A percentile compares a stretch with the other conserved stretches of the same genome.
phyloP scores from a whole-genome alignment of 2,888 invertebrate genomes.

The Platycheirus albimanus region DNA sequence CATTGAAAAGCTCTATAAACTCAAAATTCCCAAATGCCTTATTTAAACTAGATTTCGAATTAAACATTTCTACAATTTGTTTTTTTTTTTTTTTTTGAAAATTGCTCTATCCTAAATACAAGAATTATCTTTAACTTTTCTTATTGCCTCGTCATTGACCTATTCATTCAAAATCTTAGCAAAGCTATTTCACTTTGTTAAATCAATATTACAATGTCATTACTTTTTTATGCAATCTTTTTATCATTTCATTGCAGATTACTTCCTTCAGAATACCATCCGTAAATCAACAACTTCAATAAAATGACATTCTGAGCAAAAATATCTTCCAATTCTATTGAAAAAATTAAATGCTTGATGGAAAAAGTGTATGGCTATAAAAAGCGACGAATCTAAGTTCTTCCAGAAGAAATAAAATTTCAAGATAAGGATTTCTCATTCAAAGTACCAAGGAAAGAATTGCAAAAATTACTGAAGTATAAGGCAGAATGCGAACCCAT shows the following conservation, averaged over 20 bases:
- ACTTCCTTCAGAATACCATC: background rate
- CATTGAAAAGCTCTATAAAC: no score
- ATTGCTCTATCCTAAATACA: no score
- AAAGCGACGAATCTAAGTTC: constrained; percentile 93
- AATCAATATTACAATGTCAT: no score
- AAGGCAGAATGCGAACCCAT: constrained; percentile 80
- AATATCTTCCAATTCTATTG: constrained; percentile 89
- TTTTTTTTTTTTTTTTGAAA: no score
- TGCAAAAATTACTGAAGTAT: constrained; percentile 83
- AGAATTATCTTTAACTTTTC: no score
- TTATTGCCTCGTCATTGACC: no score
- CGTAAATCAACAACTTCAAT: background rate
- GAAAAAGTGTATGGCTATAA: no score
- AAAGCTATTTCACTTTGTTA: background rate
- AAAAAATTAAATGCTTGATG: constrained; percentile 90
- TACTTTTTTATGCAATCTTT: background rate
- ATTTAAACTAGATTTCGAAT: no score
- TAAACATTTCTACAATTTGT: no score
- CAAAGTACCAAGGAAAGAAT: constrained; percentile 89
- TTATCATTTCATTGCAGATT: background rate
- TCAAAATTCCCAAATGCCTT: no score
- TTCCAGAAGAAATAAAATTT: constrained; percentile 89
- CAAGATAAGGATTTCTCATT: constrained; percentile 90
- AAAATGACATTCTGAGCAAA: constrained; percentile 89
- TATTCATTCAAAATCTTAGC: no score